A percentile compares a stretch with the other conserved stretches of the same genome.
Evolutionary conservation across 1,140 invertebrate species (phyloP).

Genomic region (Apis laboriosa): DNA sequence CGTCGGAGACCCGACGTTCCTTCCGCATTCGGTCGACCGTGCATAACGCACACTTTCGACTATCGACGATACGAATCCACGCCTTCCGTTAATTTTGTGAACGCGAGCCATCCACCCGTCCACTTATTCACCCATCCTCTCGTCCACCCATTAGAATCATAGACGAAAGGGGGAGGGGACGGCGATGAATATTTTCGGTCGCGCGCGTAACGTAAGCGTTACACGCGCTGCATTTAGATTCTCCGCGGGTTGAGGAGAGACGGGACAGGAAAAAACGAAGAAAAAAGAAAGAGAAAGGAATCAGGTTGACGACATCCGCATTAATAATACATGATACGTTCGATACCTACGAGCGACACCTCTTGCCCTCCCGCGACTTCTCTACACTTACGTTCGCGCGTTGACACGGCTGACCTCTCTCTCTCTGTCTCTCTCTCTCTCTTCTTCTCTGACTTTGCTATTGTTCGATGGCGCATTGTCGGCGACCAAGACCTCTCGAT

Average conservation of each 20-base stretch:
- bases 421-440: not conserved
- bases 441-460: constrained; percentile 49
- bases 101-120: not conserved
- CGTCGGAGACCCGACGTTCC: constrained; percentile 60
- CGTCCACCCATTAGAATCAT: not conserved
- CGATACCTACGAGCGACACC: constrained; percentile 38
- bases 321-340: constrained; percentile 72
- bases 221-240: not conserved
- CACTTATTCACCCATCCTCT: too few species aligned
- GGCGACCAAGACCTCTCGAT: constrained; percentile 27
- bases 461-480: constrained; percentile 12
- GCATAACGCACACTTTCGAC: constrained; percentile 58
- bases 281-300: constrained; percentile 18
- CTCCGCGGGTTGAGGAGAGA: not conserved
- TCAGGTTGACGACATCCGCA: constrained; percentile 65
- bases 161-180: too few species aligned
- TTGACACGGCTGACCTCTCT: constrained; percentile 69
- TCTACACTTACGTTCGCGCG: constrained; percentile 59
- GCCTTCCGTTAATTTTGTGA: not conserved
- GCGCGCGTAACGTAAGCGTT: not conserved
- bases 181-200: not conserved
- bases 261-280: constrained; percentile 10
- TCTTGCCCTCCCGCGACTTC: constrained; percentile 37
- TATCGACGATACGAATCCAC: not conserved
- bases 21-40: constrained; percentile 64